Percentiles rank a stretch among this genome's conserved stretches.
Conservation (phyloP, 2,888 invertebrate genomes). For the Tuberolachnus salignus region DNA sequence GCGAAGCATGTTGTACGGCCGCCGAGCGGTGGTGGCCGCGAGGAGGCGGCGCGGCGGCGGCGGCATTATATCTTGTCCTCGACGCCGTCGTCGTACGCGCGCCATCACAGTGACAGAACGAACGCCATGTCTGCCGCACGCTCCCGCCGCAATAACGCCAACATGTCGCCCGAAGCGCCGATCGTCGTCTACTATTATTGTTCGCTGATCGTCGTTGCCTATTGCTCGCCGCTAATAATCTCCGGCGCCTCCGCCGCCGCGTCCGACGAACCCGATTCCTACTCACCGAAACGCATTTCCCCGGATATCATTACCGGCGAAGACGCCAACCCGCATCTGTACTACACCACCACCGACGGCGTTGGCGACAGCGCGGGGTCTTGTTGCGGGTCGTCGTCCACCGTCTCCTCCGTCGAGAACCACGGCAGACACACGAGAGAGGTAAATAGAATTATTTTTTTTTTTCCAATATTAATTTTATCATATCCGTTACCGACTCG, state of each 20-base stretch:
- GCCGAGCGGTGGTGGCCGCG: neutral
- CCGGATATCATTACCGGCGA: neutral
- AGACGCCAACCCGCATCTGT: neutral
- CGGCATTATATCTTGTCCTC: neutral
- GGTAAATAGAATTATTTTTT: constrained; percentile 1
- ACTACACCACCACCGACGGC: neutral
- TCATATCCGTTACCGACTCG: neutral
- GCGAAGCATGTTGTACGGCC: neutral
- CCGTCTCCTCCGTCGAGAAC: neutral
- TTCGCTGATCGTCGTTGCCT: neutral
- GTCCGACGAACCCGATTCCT: neutral
- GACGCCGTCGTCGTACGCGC: constrained; percentile 13
- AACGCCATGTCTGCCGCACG: neutral
- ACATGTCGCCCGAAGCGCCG: neutral
- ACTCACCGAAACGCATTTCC: neutral
- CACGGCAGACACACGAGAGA: neutral
- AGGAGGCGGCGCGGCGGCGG: neutral
- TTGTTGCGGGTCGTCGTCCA: neutral
- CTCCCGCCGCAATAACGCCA: neutral
- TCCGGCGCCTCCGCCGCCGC: no score
- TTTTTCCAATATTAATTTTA: neutral
- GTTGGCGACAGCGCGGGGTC: neutral
- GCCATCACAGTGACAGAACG: constrained; percentile 29
- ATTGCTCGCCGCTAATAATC: neutral
- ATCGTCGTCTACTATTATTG: neutral